These are phyloP conservation scores for Corvus hawaiiensis DNA, from an alignment of 2,113 vertebrate genomes.

Conservation along the genomic window DNA sequence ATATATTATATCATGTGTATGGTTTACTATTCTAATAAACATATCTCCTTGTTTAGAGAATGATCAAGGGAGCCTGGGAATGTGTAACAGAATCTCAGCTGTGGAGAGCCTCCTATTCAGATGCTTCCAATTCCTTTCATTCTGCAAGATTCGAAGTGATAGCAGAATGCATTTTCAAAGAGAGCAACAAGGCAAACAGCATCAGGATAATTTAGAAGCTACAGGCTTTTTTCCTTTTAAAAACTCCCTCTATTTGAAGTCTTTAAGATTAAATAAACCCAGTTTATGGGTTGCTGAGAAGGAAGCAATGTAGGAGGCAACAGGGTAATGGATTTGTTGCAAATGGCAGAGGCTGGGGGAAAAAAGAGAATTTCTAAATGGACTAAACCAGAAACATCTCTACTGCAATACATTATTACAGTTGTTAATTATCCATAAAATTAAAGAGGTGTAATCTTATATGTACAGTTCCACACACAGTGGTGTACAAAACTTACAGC, in stretches of 20 bases:
- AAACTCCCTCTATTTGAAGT: not conserved
- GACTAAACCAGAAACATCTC: not conserved
- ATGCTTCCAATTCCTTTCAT: constrained; percentile 51
- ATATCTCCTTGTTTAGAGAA: constrained; percentile 46
- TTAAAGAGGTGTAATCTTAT: not conserved
- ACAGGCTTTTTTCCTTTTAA: not conserved
- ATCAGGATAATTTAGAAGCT: not conserved
- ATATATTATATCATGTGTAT: constrained; percentile 15
- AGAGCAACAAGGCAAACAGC: not conserved
- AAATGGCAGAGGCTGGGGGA: not conserved
- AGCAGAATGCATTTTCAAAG: not conserved
- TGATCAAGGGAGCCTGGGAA: constrained; percentile 26
- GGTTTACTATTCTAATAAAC: constrained; percentile 57
- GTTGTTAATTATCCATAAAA: not conserved
- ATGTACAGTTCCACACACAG: not conserved
- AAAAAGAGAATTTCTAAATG: not conserved
- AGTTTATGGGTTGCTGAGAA: not conserved
- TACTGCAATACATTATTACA: not conserved
- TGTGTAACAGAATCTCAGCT: not conserved
- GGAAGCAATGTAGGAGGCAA: not conserved
- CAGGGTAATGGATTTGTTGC: not conserved
- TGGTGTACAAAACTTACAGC: not conserved
- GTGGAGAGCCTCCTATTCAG: not conserved
- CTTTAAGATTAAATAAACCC: not conserved
- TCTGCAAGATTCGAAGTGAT: constrained; percentile 13